Conservation (phyloP, 2,888 invertebrate species). For the Eristalinus aeneus region DNA sequence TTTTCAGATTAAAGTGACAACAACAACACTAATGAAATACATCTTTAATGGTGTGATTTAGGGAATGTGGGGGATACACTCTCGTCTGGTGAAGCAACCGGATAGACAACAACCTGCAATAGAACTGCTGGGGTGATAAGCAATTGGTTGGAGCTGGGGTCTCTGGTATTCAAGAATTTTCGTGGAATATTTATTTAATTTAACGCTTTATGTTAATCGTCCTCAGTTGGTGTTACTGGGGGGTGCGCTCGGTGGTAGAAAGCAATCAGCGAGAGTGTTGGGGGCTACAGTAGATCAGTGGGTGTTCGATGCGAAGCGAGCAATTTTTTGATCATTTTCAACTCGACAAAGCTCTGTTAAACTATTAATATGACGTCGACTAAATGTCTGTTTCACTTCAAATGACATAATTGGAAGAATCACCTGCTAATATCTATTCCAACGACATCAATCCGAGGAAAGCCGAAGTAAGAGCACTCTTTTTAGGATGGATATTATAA, state of each 20-base stretch:
- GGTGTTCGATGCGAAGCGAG: too few relatives aligned
- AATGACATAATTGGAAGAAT: too few relatives aligned
- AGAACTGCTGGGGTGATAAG: slow-evolving; percentile 41
- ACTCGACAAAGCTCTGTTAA: too few relatives aligned
- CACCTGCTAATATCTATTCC: too few relatives aligned
- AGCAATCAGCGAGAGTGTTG: too few relatives aligned
- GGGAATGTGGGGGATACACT: slow-evolving; percentile 14
- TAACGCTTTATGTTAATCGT: not conserved
- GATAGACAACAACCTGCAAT: slow-evolving; percentile 27
- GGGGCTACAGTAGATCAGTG: too few relatives aligned
- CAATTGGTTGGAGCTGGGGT: slow-evolving; percentile 13
- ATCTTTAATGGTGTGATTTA: slow-evolving; percentile 44
- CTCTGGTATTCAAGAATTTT: slow-evolving; percentile 13
- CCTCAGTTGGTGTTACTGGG: not conserved
- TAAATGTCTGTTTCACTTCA: too few relatives aligned
- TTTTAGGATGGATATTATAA: too few relatives aligned
- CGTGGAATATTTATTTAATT: slow-evolving; percentile 9
- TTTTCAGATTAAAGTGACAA: slow-evolving; percentile 52
- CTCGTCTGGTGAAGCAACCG: slow-evolving; percentile 2
- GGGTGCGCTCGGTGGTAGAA: not conserved
- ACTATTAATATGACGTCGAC: too few relatives aligned
- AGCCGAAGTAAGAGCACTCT: too few relatives aligned
- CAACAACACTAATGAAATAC: slow-evolving; percentile 24
- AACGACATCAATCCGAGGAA: too few relatives aligned
- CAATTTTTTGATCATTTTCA: too few relatives aligned